phyloP scores from a whole-genome alignment of 2,113 vertebrate genomes.

The Mustela lutreola region DNA sequence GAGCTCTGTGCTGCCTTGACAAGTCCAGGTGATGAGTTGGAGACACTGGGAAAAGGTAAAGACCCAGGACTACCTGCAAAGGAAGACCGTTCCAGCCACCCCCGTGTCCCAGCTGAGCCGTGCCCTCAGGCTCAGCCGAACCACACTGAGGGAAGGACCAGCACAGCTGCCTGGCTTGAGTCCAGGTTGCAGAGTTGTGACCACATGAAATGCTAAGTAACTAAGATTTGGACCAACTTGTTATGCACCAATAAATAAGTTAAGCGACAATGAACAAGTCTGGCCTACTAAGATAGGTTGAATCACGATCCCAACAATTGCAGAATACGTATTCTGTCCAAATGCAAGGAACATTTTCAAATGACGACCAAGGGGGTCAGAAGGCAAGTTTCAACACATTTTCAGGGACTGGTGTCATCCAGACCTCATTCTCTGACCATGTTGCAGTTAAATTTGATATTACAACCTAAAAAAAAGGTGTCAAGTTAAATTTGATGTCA shows the following conservation, averaged over 20 bases:
- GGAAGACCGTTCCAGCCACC: background rate
- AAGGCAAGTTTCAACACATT: background rate
- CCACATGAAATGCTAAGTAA: background rate
- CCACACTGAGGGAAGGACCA: rapidly evolving
- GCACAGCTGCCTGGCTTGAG: background rate
- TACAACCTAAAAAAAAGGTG: background rate
- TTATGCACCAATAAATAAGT: background rate
- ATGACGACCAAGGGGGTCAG: background rate
- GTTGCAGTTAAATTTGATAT: background rate
- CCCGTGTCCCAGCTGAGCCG: background rate
- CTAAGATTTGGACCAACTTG: background rate
- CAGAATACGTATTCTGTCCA: background rate
- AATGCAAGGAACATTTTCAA: background rate
- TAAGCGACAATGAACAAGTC: background rate
- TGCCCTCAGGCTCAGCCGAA: too few species aligned
- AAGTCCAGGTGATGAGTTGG: background rate
- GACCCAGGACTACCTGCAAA: background rate
- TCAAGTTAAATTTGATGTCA: background rate
- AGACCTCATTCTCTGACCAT: background rate
- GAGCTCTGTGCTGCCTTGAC: background rate
- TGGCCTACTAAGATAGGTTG: background rate
- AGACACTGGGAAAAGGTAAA: background rate
- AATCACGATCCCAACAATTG: background rate
- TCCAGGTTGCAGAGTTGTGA: background rate
- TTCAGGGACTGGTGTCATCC: background rate